Evolutionary conservation across 2,888 invertebrate species (phyloP).

Genomic region (Heliconius hortense): DNA sequence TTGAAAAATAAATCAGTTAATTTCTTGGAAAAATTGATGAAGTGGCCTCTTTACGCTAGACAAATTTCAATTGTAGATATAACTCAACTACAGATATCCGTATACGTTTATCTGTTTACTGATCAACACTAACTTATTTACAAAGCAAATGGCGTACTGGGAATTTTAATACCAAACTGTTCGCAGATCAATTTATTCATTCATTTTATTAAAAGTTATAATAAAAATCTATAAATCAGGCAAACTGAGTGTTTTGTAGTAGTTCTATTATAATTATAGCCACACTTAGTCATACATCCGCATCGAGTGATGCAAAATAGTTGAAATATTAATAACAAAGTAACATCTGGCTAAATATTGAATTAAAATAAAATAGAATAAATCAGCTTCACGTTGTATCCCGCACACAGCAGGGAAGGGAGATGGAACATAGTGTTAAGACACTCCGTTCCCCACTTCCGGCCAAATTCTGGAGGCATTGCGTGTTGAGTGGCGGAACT

Average conservation of each 20-base stretch:
- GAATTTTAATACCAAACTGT: not conserved
- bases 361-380: not conserved
- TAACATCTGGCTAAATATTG: slow-evolving; percentile 30
- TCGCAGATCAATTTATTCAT: not conserved
- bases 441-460: too few relatives aligned
- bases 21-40: not conserved
- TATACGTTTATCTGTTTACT: slow-evolving; percentile 2
- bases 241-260: slow-evolving; percentile 14
- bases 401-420: too few relatives aligned
- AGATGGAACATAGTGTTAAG: too few relatives aligned
- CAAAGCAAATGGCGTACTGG: slow-evolving; percentile 7
- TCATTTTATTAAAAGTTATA: not conserved
- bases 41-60: slow-evolving; percentile 7
- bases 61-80: slow-evolving; percentile 4
- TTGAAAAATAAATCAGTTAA: not conserved
- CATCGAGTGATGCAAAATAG: slow-evolving; percentile 39
- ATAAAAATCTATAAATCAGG: not conserved
- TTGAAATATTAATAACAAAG: slow-evolving; percentile 33
- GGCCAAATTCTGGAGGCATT: too few relatives aligned
- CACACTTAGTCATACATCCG: slow-evolving; percentile 43
- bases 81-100: slow-evolving; percentile 23
- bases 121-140: slow-evolving; percentile 6
- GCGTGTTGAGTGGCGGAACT: too few relatives aligned
- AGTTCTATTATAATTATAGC: slow-evolving; percentile 32
- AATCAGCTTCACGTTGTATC: too few relatives aligned